Evolutionary conservation across 2,797 vertebrate species (phyloP), one percentile per base, ranked within the genome.

Genomic region (Eidolon dupreanum): DNA sequence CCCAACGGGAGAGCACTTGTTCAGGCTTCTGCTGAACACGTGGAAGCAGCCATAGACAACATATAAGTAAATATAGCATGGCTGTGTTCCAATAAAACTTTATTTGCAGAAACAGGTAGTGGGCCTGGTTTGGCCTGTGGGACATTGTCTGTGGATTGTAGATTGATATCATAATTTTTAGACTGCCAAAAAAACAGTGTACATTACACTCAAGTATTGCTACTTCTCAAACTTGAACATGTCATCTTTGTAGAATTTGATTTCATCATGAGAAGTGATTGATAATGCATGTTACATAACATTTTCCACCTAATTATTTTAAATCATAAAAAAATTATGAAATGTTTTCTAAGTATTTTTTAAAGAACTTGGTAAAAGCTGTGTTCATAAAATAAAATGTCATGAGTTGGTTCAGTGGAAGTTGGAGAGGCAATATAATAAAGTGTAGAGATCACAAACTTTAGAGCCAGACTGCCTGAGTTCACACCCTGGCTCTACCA

Each of bases 221-320:
- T 61, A 10, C n/a, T 73, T 95, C 28, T 87, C 63, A 71, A 57
- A 90, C 7, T 36, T 51, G 41, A 43, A 95, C 86, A 93, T 38
- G n/a, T 81, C n/a, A 10, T 68, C 77, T 65, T 82, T 73, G 8
- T 51, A 83, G 57, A 51, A 90, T 59, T 79, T 95, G 75, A 95
- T 83, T 90, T 71, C 9, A 26, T 68, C 63, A 46, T 46, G 19
- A 8, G 4, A 92, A 82, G 49, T 55, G 55, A 82, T 36, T 28
- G 65, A n/a, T 66, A 8, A 85, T 59, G 31, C 57, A 53, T 61
- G 41, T 61, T 63, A 61, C 55, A 19, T 55, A 43, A 43, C 11
- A 74, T 59, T 90, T 95, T 77, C 41, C 8, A 87, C 12, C 8
- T 75, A 28, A 38, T 49, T 49, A 26, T 24, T 93, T 68, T 79